A percentile compares a stretch with the other conserved stretches of the same genome.
Evolutionary conservation across 2,113 vertebrate species (phyloP).

Genomic region (Myxocyprinus asiaticus): DNA sequence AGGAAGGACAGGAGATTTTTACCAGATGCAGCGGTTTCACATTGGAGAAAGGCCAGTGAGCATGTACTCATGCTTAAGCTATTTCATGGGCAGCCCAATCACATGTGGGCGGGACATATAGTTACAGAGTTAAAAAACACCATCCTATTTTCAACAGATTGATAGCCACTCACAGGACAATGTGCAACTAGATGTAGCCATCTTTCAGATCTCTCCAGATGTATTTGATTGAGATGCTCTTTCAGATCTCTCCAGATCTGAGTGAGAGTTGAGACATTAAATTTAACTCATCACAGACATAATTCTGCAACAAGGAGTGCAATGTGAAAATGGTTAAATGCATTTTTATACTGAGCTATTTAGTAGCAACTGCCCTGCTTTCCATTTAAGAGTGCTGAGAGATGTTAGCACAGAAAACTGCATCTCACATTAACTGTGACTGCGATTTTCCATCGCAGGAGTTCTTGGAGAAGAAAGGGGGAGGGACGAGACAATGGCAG

Average conservation of each 20-base stretch:
- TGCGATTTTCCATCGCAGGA: constrained; percentile 73
- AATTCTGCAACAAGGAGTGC: neutral
- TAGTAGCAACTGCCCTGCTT: neutral
- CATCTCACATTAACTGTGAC: constrained; percentile 64
- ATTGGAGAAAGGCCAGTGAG: constrained; percentile 73
- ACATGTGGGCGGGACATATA: constrained; percentile 1
- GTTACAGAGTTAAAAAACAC: constrained; percentile 10
- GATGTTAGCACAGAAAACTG: constrained; percentile 43
- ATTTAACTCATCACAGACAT: neutral
- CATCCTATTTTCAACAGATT: constrained; percentile 19
- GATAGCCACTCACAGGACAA: neutral
- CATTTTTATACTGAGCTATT: constrained; percentile 5
- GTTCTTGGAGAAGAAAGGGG: constrained; percentile 45
- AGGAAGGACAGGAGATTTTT: constrained; percentile 63
- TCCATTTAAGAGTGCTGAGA: constrained; percentile 15
- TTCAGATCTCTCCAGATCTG: neutral
- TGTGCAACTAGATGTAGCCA: neutral
- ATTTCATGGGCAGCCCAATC: constrained; percentile 69
- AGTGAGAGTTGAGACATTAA: too few relatives aligned
- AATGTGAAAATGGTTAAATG: neutral
- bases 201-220: neutral
- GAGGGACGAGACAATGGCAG: constrained; percentile 72
- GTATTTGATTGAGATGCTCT: neutral
- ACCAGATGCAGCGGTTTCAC: constrained; percentile 73
- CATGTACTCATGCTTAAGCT: constrained; percentile 78